Evolutionary conservation across 2,888 invertebrate species (phyloP).

Genomic region (Scotopteryx bipunctaria): DNA sequence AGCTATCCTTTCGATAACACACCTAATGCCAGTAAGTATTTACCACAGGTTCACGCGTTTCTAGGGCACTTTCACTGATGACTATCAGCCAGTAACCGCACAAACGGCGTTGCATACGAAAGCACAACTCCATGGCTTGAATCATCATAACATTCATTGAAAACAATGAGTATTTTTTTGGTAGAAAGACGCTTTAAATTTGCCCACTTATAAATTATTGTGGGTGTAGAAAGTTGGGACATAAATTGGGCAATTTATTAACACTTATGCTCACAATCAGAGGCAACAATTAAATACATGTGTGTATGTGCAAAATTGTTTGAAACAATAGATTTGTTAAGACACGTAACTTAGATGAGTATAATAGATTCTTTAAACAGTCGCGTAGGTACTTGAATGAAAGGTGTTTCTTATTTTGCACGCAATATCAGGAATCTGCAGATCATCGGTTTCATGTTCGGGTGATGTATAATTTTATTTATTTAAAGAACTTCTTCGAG

Average conservation of each 20-base stretch:
- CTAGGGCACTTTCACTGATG: conserved; percentile 40
- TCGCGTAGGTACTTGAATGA: background rate
- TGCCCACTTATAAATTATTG: background rate
- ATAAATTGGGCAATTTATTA: conserved; percentile 16
- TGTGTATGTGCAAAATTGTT: background rate
- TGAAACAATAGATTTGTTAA: too few relatives aligned
- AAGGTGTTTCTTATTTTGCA: conserved; percentile 53
- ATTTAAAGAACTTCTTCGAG: too few relatives aligned
- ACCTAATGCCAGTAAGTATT: conserved; percentile 92
- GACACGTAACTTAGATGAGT: too few relatives aligned
- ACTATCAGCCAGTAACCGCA: conserved; percentile 27
- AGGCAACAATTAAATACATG: background rate
- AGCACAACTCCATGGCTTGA: conserved; percentile 21
- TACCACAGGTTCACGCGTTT: conserved; percentile 25
- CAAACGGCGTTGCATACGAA: conserved; percentile 23
- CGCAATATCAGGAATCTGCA: conserved; percentile 86
- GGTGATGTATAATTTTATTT: conserved; percentile 84
- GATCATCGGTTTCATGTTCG: conserved; percentile 88
- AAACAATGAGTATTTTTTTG: conserved; percentile 22
- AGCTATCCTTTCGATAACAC: conserved; percentile 99
- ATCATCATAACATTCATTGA: conserved; percentile 16
- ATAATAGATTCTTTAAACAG: too few relatives aligned
- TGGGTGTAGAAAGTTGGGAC: conserved; percentile 19
- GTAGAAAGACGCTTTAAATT: conserved; percentile 17
- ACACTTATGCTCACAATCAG: conserved; percentile 1